A percentile compares a stretch with the other conserved stretches of the same genome.
Conservation (phyloP, 2,797 vertebrate genomes). For the Apogon talboti region DNA sequence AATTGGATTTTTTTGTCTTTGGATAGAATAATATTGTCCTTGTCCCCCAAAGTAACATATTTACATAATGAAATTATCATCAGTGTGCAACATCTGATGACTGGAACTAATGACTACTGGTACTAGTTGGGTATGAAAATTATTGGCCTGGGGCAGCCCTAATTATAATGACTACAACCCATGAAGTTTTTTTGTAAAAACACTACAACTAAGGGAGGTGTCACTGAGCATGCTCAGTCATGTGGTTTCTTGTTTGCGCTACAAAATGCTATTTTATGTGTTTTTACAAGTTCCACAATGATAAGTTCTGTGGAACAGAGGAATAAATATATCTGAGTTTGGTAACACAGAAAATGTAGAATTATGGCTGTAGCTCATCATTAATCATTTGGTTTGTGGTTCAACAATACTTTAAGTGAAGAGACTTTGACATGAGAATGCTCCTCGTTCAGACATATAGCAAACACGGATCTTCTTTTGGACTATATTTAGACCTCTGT, state of each 20-base stretch:
- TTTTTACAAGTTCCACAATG: slow-evolving; percentile 17
- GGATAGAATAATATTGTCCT: no score
- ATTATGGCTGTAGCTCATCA: slow-evolving; percentile 9
- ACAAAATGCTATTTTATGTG: slow-evolving; percentile 5
- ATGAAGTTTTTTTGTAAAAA: slow-evolving; percentile 5
- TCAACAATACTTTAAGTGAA: not conserved
- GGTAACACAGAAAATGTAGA: slow-evolving; percentile 18
- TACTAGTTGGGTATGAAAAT: no score
- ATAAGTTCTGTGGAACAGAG: slow-evolving; percentile 6
- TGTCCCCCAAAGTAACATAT: no score
- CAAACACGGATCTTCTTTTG: no score
- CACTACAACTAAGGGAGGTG: not conserved
- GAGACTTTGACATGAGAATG: slow-evolving; percentile 9
- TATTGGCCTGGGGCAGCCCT: not conserved
- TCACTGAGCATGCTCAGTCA: not conserved
- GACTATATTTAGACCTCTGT: no score
- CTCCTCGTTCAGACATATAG: not conserved
- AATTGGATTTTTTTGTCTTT: no score
- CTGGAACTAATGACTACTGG: no score
- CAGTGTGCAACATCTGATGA: no score
- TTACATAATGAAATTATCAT: no score
- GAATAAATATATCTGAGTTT: slow-evolving; percentile 29
- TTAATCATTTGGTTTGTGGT: slow-evolving; percentile 23
- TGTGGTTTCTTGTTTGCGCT: slow-evolving; percentile 21
- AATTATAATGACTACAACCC: not conserved